phyloP scores from a whole-genome alignment of 2,113 vertebrate species.

The Potamarius usumacintae region DNA sequence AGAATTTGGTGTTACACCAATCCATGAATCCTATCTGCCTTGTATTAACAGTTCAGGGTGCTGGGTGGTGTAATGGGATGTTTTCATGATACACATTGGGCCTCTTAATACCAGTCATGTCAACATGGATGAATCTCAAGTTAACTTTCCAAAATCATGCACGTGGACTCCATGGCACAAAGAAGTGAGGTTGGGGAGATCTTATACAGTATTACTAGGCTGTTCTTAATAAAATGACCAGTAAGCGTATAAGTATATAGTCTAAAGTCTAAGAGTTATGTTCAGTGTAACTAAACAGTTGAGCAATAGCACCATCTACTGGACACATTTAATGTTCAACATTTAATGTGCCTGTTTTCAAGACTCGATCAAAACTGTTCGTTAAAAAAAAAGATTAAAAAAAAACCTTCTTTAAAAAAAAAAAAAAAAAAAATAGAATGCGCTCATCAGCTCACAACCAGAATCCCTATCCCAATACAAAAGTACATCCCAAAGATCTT shows the following conservation, averaged over 20 bases:
- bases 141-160: background rate
- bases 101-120: background rate
- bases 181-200: background rate
- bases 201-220: background rate
- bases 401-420: background rate
- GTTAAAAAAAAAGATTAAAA: background rate
- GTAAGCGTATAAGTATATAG: background rate
- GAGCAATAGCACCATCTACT: conserved; percentile 1
- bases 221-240: background rate
- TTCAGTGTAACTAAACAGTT: background rate
- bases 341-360: background rate
- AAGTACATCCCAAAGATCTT: background rate
- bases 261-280: background rate
- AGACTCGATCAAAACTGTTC: background rate
- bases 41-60: background rate
- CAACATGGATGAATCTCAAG: background rate
- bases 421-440: background rate
- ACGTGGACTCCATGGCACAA: background rate
- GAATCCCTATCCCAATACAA: background rate
- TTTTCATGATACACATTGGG: background rate
- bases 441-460: background rate
- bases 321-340: background rate
- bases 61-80: background rate
- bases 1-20: background rate
- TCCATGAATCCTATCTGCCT: background rate